These are phyloP conservation scores for Campylomormyrus numenius DNA, from an alignment of 2,113 vertebrate genomes.

Conservation along the genomic window DNA sequence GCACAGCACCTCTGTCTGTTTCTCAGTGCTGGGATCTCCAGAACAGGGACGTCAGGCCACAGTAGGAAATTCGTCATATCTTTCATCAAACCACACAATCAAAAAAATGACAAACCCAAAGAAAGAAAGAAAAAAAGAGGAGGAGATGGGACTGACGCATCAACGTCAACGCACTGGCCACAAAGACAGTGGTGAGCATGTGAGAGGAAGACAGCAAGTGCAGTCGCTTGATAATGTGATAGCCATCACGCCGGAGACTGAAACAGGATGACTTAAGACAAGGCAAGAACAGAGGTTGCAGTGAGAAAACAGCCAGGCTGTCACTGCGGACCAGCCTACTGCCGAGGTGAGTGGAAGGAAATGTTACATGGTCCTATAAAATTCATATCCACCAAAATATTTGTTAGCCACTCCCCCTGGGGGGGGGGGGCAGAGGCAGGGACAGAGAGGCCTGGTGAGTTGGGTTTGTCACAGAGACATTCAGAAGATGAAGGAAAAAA, in stretches of 20 bases:
- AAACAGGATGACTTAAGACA: not conserved
- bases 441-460: slow-evolving; percentile 19
- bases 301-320: not conserved
- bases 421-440: no score
- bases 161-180: not conserved
- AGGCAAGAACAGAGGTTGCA: not conserved
- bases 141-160: not conserved
- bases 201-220: not conserved
- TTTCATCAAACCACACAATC: not conserved
- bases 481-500: not conserved
- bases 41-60: not conserved
- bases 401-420: no score
- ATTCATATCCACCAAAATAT: no score
- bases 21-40: not conserved
- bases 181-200: not conserved
- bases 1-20: not conserved
- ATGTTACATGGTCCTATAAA: no score
- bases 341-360: no score
- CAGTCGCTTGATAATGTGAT: not conserved
- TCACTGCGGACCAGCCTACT: no score
- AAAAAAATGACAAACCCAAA: not conserved
- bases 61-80: not conserved
- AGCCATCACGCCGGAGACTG: not conserved
- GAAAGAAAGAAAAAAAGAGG: not conserved
- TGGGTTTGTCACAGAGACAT: slow-evolving; percentile 20